Base-by-base conservation (phyloP, 2,113 vertebrate species). In the Corydoras sp. region DNA sequence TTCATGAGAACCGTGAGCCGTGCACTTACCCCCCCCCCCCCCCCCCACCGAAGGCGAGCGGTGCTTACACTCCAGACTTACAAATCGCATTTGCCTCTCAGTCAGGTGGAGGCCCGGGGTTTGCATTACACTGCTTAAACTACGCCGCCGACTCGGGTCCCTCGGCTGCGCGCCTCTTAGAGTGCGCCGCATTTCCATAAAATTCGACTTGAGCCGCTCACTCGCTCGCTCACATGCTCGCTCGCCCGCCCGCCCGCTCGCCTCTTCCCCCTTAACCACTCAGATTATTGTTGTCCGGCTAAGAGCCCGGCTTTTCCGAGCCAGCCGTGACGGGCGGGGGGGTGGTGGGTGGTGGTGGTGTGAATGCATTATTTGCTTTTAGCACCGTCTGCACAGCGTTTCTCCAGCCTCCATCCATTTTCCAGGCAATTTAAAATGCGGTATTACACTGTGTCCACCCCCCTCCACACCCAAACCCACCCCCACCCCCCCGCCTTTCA, bases 301-400 rank as follows among this genome's bases (percentile, higher is more conserved):
- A 78, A 85, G 85, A 84, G 85, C 82, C 81, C 74, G 43, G 79
- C 81, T 81, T 14, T 80, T 83, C 54, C 63, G 77, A 80, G 80
- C 80, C 73, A 80, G 70, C 76, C 65, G 24, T 62, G 72, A 5
- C 12, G 35, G 29, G 15, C 15, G 55, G 15, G 58, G 9, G 12
- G 18, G 18, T 1, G 18, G 18, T 49, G 18, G 18, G 18, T 1
- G 18, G 18, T 24, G 18, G 18, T 24, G 18, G 68, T 65, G 43
- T 86, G 86, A 88, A 87, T 84, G 85, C 86, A 85, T 87, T 89
- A 88, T 88, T 89, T 89, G 86, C 88, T 88, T 89, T 90, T 87
- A 90, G 87, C 88, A 83, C 87, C 83, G 86, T 89, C 88, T 87
- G 84, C 83, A 83, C 85, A 86, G 85, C 83, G 83, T 88, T 83